Base-by-base conservation (phyloP, 2,113 vertebrate species). In the Channa maculata region DNA sequence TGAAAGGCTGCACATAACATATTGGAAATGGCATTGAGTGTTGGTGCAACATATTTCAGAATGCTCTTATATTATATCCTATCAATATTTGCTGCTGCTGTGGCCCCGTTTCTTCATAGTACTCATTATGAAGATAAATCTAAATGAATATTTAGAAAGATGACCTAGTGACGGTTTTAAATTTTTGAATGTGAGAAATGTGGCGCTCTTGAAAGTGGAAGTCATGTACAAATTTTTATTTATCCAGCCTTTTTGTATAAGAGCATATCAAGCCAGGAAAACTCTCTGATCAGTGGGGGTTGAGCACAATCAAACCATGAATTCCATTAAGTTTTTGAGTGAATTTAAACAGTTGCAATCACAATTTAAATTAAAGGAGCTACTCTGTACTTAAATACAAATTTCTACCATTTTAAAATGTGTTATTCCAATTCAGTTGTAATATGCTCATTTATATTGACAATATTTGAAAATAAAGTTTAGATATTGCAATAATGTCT, bases 81-180 rank as follows among this genome's bases (percentile, higher is more conserved):
- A 39, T 83, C 78, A 80, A 77, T 82, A 83, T 76, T 50, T 77
- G 71, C 77, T 71, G 67, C 55, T 12, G 77, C 75, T 53, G 72
- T 59, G 50, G 14, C 48, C 41, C 65, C 54, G 41, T 62, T 82
- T 82, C 65, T 69, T 52, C 37, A 13, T 72, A 65, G 59, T 58
- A 1, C 60, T 86, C 82, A 88, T 89, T 86, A n/a, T n/a, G n/a
- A n/a, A n/a, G n/a, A n/a, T n/a, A n/a, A n/a, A n/a, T n/a, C n/a
- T n/a, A n/a, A n/a, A n/a, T n/a, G 10, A 52, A 73, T 15, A 12
- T 58, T 52, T 34, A 12, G 51, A 54, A 58, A 63, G 13, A 57
- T 72, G n/a, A 76, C 48, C 55, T 24, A n/a, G 8, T 49, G 36
- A 49, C 77, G 43, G 41, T 53, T 78, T 79, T 61, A 6, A 50